phyloP scores from a whole-genome alignment of 1,140 invertebrate genomes.

The Drosophila nikananu region DNA sequence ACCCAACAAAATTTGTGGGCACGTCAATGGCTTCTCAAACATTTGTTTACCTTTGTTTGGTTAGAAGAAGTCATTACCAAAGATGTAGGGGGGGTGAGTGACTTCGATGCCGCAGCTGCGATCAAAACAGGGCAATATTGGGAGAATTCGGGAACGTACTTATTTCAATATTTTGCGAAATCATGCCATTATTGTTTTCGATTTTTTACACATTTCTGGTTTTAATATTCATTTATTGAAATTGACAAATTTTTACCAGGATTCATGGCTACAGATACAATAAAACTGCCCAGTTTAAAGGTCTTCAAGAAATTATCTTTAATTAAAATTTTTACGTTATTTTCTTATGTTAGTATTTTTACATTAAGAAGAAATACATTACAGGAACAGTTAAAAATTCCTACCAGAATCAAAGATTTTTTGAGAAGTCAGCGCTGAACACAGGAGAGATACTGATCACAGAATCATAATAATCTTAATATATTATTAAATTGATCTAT shows the following conservation, averaged over 20 bases:
- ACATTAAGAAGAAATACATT: too few species aligned
- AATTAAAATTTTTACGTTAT: too few species aligned
- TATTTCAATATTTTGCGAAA: background rate
- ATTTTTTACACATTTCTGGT: background rate
- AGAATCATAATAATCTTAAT: too few species aligned
- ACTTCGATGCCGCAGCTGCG: conserved; percentile 13
- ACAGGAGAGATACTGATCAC: too few species aligned
- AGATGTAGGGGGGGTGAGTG: background rate
- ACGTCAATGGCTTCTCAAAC: conserved; percentile 66
- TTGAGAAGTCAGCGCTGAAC: too few species aligned
- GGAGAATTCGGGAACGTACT: background rate
- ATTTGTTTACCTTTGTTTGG: conserved; percentile 74
- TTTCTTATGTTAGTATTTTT: too few species aligned
- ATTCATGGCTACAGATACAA: background rate
- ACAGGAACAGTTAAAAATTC: too few species aligned
- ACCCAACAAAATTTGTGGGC: conserved; percentile 47
- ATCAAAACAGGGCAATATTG: background rate
- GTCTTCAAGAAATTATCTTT: too few species aligned
- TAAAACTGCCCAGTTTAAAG: too few species aligned
- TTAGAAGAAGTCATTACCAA: conserved; percentile 75
- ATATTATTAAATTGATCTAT: too few species aligned
- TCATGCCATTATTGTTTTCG: background rate
- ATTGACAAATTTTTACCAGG: background rate
- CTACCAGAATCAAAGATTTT: too few species aligned
- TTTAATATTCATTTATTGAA: background rate